Percentiles rank a stretch among this genome's conserved stretches.
Conservation (phyloP, 2,113 vertebrate species). For the Eublepharis macularius region DNA sequence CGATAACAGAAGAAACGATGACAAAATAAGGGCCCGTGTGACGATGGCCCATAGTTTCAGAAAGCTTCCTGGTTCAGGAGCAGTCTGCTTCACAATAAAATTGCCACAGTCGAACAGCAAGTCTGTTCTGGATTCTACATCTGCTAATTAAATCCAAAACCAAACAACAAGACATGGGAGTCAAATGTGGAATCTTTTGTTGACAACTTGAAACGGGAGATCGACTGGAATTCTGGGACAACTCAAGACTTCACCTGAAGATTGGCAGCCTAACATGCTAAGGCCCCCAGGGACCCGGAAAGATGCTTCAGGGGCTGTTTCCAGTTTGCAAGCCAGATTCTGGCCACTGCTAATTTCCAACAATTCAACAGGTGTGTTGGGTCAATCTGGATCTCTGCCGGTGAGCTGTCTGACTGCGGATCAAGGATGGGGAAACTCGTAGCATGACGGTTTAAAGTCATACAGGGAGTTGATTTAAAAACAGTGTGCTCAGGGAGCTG, state of each 20-base stretch:
- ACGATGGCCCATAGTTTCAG: too few species aligned
- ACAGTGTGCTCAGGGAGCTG: background rate
- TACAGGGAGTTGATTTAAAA: background rate
- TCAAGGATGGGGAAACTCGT: background rate
- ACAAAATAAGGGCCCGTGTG: too few species aligned
- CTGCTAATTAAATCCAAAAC: background rate
- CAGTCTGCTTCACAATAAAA: background rate
- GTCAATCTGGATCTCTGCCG: too few species aligned
- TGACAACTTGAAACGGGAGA: background rate
- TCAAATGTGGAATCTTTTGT: background rate
- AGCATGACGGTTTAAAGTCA: background rate
- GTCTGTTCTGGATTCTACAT: background rate
- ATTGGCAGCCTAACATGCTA: too few species aligned
- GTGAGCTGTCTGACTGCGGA: background rate
- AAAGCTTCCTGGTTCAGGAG: background rate
- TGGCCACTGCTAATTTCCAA: too few species aligned
- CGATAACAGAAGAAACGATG: too few species aligned
- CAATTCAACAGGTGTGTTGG: too few species aligned
- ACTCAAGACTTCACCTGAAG: too few species aligned
- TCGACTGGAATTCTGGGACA: too few species aligned
- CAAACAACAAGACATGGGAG: background rate
- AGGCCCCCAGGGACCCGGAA: background rate
- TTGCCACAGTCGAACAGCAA: background rate
- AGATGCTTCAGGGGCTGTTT: background rate
- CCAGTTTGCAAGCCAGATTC: too few species aligned